Conservation (phyloP, 2,113 vertebrate genomes). For the Amazona vittata region DNA sequence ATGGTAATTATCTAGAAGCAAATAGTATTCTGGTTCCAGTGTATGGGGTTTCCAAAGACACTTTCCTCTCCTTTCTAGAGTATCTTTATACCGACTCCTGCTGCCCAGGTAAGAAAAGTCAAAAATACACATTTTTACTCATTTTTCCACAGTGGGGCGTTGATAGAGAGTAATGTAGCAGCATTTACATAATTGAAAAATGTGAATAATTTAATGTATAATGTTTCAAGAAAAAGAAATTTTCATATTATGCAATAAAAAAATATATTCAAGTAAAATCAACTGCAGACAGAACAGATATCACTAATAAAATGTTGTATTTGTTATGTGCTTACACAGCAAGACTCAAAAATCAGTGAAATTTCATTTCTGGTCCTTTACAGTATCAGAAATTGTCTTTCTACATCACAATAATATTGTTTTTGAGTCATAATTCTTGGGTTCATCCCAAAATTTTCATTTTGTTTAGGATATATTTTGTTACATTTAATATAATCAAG, state of each 20-base stretch:
- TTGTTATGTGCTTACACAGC: background rate
- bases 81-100: slow-evolving; percentile 96
- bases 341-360: background rate
- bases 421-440: background rate
- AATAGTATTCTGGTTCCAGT: slow-evolving; percentile 91
- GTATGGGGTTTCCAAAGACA: slow-evolving; percentile 93
- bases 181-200: background rate
- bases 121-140: background rate
- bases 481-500: background rate
- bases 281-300: background rate
- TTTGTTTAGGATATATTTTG: background rate
- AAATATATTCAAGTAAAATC: background rate
- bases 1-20: slow-evolving; percentile 93
- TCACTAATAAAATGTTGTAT: background rate
- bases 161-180: background rate
- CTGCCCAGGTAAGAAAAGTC: slow-evolving; percentile 86
- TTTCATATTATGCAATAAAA: background rate
- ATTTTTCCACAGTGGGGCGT: background rate
- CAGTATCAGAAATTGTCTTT: background rate
- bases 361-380: background rate
- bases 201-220: background rate
- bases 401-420: background rate
- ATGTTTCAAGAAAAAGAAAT: background rate
- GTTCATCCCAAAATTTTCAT: background rate
- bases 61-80: slow-evolving; percentile 94